phyloP scores from a whole-genome alignment of 1,140 invertebrate species.

The Magallana angulata region DNA sequence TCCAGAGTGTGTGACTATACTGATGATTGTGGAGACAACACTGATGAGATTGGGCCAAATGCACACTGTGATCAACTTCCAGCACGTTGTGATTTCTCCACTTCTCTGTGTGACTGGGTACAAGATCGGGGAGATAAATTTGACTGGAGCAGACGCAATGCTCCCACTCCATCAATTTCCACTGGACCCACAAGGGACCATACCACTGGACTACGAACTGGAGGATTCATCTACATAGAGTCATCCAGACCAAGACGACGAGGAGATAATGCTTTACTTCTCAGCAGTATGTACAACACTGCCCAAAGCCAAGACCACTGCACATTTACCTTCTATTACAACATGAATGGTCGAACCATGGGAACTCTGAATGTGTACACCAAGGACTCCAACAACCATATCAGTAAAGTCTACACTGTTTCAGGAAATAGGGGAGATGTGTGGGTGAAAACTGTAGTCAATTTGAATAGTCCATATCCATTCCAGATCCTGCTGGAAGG shows the following conservation, averaged over 20 bases:
- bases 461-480: slow-evolving; percentile 50
- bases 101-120: slow-evolving; percentile 87
- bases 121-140: slow-evolving; percentile 88
- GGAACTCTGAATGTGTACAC: slow-evolving; percentile 74
- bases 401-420: slow-evolving; percentile 59
- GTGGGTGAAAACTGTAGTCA: slow-evolving; percentile 65
- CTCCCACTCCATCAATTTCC: slow-evolving; percentile 78
- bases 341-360: slow-evolving; percentile 77
- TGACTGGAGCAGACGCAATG: slow-evolving; percentile 86
- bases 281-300: slow-evolving; percentile 69
- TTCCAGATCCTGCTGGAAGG: slow-evolving; percentile 73
- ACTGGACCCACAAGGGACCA: slow-evolving; percentile 73
- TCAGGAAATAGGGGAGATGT: slow-evolving; percentile 65
- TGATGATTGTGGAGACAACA: slow-evolving; percentile 73
- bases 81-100: slow-evolving; percentile 86
- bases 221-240: slow-evolving; percentile 85
- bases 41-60: slow-evolving; percentile 62
- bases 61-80: slow-evolving; percentile 41
- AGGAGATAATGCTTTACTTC: slow-evolving; percentile 72
- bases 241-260: slow-evolving; percentile 77
- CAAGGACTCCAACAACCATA: slow-evolving; percentile 55
- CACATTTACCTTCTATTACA: slow-evolving; percentile 75
- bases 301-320: slow-evolving; percentile 63
- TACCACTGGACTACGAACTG: slow-evolving; percentile 68
- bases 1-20: slow-evolving; percentile 71